Conservation (phyloP, 2,113 vertebrate genomes). For the Mesembrinibis cayennensis region DNA sequence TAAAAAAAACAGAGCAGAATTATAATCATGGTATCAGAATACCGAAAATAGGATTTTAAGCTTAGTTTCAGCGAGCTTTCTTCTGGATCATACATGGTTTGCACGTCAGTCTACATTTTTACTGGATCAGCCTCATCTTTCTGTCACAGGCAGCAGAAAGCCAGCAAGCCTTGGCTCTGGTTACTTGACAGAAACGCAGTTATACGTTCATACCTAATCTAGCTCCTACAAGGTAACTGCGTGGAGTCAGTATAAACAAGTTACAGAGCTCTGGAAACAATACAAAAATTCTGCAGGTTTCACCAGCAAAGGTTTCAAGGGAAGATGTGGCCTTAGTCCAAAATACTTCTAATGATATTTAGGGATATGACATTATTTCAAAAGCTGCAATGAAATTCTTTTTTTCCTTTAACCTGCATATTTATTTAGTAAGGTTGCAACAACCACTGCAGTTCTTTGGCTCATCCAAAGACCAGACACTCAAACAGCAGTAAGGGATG, state of each 20-base stretch:
- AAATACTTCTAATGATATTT: not conserved
- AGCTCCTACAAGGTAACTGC: not conserved
- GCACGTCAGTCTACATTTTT: not conserved
- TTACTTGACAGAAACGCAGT: not conserved
- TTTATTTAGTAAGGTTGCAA: not conserved
- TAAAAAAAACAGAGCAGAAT: not conserved
- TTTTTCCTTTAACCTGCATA: not conserved
- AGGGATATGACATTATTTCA: not conserved
- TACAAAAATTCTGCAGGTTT: not conserved
- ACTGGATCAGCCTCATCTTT: not conserved
- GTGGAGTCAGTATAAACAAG: not conserved
- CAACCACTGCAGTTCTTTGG: not conserved
- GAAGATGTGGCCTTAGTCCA: not conserved
- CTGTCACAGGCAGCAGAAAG: not conserved
- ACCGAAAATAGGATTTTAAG: not conserved
- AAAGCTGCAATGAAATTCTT: not conserved
- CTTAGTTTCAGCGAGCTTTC: not conserved
- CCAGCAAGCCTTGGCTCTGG: not conserved
- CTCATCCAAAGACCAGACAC: not conserved
- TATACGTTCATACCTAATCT: rapidly evolving
- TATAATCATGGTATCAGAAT: not conserved
- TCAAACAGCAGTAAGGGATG: not conserved
- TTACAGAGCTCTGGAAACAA: not conserved
- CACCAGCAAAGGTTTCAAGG: not conserved
- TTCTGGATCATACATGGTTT: not conserved